These are phyloP conservation scores for Trimorus sp. DNA, from an alignment of 2,888 invertebrate genomes.

Conservation along the genomic window DNA sequence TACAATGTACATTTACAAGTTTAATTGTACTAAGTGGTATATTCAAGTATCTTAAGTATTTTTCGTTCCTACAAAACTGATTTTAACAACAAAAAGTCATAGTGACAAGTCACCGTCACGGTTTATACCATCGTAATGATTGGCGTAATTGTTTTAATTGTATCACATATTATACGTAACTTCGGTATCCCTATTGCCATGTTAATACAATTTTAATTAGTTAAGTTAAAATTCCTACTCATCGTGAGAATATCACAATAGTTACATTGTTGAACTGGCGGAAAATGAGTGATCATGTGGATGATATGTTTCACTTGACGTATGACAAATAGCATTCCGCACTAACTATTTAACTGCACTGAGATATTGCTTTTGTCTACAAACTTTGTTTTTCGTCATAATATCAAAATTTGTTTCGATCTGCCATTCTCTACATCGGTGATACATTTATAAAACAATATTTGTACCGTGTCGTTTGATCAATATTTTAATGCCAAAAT, in stretches of 20 bases:
- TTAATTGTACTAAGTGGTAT: too few species aligned
- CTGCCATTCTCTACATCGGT: too few species aligned
- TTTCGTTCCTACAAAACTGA: too few species aligned
- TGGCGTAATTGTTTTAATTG: slow-evolving; percentile 1
- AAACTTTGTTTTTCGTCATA: not conserved
- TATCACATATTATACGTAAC: slow-evolving; percentile 2
- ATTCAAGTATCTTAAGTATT: too few species aligned
- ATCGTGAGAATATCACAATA: slow-evolving; percentile 33
- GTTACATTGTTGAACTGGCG: slow-evolving; percentile 33
- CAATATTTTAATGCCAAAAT: too few species aligned
- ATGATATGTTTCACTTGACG: slow-evolving; percentile 28
- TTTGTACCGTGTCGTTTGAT: too few species aligned
- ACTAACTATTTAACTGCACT: not conserved
- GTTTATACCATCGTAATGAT: not conserved
- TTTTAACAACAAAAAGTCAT: not conserved
- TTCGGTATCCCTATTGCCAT: slow-evolving; percentile 10
- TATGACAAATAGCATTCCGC: slow-evolving; percentile 24
- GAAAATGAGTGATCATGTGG: slow-evolving; percentile 25
- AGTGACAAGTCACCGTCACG: not conserved
- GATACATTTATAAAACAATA: too few species aligned
- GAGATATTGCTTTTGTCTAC: not conserved
- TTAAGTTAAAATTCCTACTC: slow-evolving; percentile 41
- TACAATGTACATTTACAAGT: too few species aligned
- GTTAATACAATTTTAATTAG: slow-evolving; percentile 39
- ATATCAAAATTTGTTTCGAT: not conserved